These are phyloP conservation scores for Trogon surrucura DNA, from an alignment of 2,113 vertebrate species.

Conservation along the genomic window DNA sequence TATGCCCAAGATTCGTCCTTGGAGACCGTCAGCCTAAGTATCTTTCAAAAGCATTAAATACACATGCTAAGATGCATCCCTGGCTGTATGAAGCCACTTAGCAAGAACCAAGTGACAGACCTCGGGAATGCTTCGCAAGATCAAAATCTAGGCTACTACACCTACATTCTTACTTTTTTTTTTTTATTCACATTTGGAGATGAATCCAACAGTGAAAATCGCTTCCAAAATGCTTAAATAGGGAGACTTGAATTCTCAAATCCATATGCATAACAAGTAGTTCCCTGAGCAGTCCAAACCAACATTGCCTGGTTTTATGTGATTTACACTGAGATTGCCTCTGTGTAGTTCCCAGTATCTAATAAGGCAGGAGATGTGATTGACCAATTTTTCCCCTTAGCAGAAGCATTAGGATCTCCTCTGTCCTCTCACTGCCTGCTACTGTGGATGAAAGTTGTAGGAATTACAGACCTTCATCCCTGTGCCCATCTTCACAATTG, in stretches of 20 bases:
- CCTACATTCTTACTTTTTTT: neutral
- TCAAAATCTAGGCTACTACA: neutral
- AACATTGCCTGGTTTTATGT: neutral
- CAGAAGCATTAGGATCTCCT: neutral
- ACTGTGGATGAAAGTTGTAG: neutral
- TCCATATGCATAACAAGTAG: neutral
- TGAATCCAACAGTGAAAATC: conserved; percentile 1
- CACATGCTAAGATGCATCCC: neutral
- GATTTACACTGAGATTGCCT: neutral
- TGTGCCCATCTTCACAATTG: neutral
- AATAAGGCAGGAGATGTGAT: neutral
- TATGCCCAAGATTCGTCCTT: neutral
- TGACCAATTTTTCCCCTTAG: neutral
- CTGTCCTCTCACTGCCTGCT: neutral
- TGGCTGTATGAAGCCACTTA: neutral
- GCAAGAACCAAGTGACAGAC: neutral
- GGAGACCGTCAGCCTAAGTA: conserved; percentile 1
- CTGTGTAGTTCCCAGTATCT: neutral
- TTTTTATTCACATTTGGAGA: neutral
- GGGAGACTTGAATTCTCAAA: neutral
- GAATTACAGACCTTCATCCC: neutral
- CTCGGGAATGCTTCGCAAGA: neutral
- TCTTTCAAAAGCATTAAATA: conserved; percentile 26
- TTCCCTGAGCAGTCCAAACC: neutral
- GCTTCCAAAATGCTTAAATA: neutral